Evolutionary conservation across 1,140 invertebrate genomes (phyloP).

Genomic region (Caerostris darwini): DNA sequence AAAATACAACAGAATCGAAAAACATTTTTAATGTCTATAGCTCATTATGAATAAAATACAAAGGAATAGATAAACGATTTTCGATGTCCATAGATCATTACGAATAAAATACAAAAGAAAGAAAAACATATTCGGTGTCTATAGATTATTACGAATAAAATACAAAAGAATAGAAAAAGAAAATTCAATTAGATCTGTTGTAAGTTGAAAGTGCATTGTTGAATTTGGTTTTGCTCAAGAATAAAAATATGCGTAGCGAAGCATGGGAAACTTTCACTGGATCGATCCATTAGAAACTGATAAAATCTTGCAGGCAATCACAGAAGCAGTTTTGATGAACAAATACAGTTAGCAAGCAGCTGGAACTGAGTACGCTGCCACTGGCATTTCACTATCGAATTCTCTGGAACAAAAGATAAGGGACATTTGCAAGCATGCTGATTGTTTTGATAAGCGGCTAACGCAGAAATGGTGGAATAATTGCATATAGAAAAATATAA

Average conservation of each 20-base stretch:
- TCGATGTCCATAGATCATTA: too few relatives aligned
- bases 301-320: constrained; percentile 8
- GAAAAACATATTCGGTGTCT: too few relatives aligned
- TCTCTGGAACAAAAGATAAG: not conserved
- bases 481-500: not conserved
- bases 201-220: too few relatives aligned
- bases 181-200: too few relatives aligned
- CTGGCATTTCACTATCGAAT: not conserved
- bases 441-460: not conserved
- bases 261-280: not conserved
- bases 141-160: too few relatives aligned
- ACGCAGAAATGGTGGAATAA: not conserved
- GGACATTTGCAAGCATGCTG: not conserved
- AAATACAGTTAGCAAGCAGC: not conserved
- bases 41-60: too few relatives aligned
- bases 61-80: too few relatives aligned
- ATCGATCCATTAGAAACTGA: not conserved
- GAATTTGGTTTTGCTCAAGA: too few relatives aligned
- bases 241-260: not conserved
- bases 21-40: too few relatives aligned
- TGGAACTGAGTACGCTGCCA: not conserved
- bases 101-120: too few relatives aligned
- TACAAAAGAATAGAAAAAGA: too few relatives aligned
- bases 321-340: not conserved
- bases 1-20: too few relatives aligned